Percentiles rank a stretch among this genome's conserved stretches.
Conservation (phyloP, 2,888 invertebrate genomes). For the Iphiclides podalirius region DNA sequence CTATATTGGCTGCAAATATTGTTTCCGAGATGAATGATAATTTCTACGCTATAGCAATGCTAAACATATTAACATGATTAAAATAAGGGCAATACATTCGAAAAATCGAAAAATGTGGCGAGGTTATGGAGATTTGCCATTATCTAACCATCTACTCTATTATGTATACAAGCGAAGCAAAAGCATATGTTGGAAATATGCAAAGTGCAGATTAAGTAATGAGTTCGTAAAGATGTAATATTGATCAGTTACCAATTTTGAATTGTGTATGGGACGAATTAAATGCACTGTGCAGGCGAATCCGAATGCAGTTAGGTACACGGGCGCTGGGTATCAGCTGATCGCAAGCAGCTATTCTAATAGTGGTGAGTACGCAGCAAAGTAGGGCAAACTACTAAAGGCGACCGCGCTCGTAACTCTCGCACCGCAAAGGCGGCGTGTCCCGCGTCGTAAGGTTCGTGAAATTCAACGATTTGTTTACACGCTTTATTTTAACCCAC, state of each 20-base stretch:
- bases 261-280: not conserved
- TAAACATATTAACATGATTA: not conserved
- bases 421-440: conserved; percentile 51
- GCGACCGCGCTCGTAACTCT: conserved; percentile 49
- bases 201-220: not conserved
- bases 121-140: conserved; percentile 11
- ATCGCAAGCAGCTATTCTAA: conserved; percentile 74
- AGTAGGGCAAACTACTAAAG: conserved; percentile 75
- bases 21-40: too few species aligned
- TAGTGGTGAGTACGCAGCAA: conserved; percentile 65
- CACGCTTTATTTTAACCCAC: conserved; percentile 52
- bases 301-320: conserved; percentile 33
- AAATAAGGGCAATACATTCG: not conserved
- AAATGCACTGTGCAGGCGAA: not conserved
- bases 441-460: conserved; percentile 44
- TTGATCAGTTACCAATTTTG: conserved; percentile 8
- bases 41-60: not conserved
- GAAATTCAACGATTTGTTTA: conserved; percentile 60
- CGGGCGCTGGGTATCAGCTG: conserved; percentile 65
- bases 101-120: not conserved
- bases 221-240: not conserved
- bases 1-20: too few species aligned
- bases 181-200: conserved; percentile 1
- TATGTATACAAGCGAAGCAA: not conserved
- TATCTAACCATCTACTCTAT: not conserved